phyloP scores from a whole-genome alignment of 2,888 invertebrate genomes.

The Kuschelorhynchus macadamiae region DNA sequence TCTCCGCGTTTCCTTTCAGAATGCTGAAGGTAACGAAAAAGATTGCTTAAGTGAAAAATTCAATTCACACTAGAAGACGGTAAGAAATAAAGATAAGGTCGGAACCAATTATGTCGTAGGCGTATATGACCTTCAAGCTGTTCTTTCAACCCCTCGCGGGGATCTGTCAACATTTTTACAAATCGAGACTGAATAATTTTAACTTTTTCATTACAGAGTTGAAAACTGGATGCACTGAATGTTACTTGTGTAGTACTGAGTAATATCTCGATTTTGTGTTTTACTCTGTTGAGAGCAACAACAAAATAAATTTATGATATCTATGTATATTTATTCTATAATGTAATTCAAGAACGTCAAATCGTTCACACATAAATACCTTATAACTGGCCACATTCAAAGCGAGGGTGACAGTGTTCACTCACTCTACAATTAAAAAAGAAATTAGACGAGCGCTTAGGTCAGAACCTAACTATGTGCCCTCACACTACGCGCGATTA shows the following conservation, averaged over 20 bases:
- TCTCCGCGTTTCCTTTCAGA: slow-evolving; percentile 54
- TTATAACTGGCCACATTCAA: slow-evolving; percentile 21
- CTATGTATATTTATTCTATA: too few species aligned
- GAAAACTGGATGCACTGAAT: too few species aligned
- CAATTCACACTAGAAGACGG: background rate
- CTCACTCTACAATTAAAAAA: slow-evolving; percentile 11
- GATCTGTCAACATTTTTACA: slow-evolving; percentile 37
- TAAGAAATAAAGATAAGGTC: slow-evolving; percentile 6
- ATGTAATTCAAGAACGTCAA: background rate
- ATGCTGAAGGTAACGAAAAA: slow-evolving; percentile 54
- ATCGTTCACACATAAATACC: slow-evolving; percentile 17
- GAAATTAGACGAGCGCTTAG: too few species aligned
- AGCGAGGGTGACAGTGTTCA: slow-evolving; percentile 32
- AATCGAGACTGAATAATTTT: slow-evolving; percentile 39
- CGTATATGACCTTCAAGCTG: slow-evolving; percentile 16
- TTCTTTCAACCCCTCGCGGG: slow-evolving; percentile 28
- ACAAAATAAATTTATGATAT: too few species aligned
- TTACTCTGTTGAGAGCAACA: too few species aligned
- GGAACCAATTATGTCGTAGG: slow-evolving; percentile 14
- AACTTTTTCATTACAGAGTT: slow-evolving; percentile 40
- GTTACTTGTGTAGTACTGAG: too few species aligned
- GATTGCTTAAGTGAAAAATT: slow-evolving; percentile 45
- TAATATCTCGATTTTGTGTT: too few species aligned
- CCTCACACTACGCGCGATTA: too few species aligned
- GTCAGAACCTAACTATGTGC: too few species aligned